Conservation (phyloP, 1,140 invertebrate genomes). For the Cyclina sinensis region DNA sequence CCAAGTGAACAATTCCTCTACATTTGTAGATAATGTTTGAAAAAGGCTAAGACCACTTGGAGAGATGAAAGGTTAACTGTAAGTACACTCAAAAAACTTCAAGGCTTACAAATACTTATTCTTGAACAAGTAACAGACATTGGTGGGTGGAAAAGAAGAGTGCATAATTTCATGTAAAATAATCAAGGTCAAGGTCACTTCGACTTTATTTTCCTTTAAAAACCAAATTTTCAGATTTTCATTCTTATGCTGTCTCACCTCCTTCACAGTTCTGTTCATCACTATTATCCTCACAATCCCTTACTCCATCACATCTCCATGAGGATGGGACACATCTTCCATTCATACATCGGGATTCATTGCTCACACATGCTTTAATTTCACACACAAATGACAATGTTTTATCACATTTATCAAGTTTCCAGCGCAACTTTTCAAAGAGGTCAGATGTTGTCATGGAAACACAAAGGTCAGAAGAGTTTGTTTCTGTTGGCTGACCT, state of each 20-base stretch:
- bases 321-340: background rate
- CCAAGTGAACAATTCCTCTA: no score
- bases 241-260: slow-evolving; percentile 7
- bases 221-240: no score
- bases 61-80: no score
- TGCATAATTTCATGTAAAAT: no score
- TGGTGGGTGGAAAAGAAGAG: no score
- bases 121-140: no score
- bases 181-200: no score
- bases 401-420: slow-evolving; percentile 25
- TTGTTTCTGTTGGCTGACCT: slow-evolving; percentile 1
- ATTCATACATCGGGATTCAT: slow-evolving; percentile 5
- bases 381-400: slow-evolving; percentile 33
- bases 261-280: slow-evolving; percentile 16
- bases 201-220: no score
- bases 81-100: no score
- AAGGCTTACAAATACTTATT: no score
- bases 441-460: slow-evolving; percentile 25
- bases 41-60: no score
- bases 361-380: slow-evolving; percentile 17
- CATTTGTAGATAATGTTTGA: no score
- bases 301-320: background rate
- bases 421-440: slow-evolving; percentile 11
- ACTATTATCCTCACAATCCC: slow-evolving; percentile 11
- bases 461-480: slow-evolving; percentile 16